A percentile compares a stretch with the other conserved stretches of the same genome.
phyloP scores from a whole-genome alignment of 2,888 invertebrate species.

The Rhopalosiphum nymphaeae region DNA sequence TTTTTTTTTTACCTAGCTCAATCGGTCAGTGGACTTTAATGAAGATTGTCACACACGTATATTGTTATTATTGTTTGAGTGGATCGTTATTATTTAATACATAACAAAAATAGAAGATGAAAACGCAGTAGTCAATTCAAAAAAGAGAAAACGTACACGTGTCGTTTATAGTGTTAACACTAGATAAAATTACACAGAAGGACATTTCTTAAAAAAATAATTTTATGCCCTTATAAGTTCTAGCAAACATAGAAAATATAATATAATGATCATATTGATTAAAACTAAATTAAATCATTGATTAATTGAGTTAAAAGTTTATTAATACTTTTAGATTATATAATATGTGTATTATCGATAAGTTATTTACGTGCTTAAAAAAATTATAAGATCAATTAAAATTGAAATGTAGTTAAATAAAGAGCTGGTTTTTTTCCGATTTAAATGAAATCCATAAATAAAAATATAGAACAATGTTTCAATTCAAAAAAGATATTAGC shows the following conservation, averaged over 20 bases:
- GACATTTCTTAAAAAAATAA: constrained; percentile 38
- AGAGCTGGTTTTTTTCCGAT: not conserved
- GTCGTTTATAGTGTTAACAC: constrained; percentile 49
- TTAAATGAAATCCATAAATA: not conserved
- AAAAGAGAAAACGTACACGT: constrained; percentile 59
- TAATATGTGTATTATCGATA: not conserved
- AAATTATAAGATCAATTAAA: not conserved
- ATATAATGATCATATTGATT: not conserved
- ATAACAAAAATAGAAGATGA: constrained; percentile 57
- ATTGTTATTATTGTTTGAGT: constrained; percentile 20
- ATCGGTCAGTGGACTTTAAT: constrained; percentile 51
- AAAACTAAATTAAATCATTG: not conserved
- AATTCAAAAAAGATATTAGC: not conserved
- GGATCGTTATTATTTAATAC: constrained; percentile 44
- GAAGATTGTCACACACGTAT: constrained; percentile 44
- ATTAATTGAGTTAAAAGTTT: not conserved
- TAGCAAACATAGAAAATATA: not conserved
- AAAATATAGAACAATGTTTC: not conserved
- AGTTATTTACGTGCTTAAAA: not conserved
- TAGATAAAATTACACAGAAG: constrained; percentile 40
- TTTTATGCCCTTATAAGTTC: constrained; percentile 1
- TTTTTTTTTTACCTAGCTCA: constrained; percentile 31
- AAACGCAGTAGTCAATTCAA: constrained; percentile 29
- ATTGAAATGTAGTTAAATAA: not conserved
- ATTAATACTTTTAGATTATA: not conserved